Evolutionary conservation across 2,797 vertebrate species (phyloP), one percentile per base, ranked within the genome.

Genomic region (Alauda arvensis): DNA sequence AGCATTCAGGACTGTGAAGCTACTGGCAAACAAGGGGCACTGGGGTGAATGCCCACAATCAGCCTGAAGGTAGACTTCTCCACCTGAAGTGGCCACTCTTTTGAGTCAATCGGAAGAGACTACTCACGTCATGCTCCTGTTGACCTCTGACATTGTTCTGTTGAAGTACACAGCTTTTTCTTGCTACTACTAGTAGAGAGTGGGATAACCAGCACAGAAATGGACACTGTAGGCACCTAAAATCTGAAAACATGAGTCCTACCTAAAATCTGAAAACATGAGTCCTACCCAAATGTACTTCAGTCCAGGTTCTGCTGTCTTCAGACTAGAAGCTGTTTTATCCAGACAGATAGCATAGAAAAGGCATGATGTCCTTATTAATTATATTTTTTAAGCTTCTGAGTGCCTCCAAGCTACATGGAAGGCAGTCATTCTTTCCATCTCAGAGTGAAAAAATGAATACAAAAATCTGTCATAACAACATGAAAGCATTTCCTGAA

Each of bases 401-500:
- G 51, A 93, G 55, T 89, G 71, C 83, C 92, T 90, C 68, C 57
- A 75, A 92, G 90, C 77, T 92, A 93, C 56, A 66, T 29, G 71
- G 91, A 92, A 92, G 79, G 55, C 83, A 90, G 70, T 88, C 6
- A 5, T 88, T 92, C 88, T 83, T 90, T 92, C 91, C 75, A 70
- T 85, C 75, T 85, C 48, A 42, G 61, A 74, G 40, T 81, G 83
- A 92, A 93, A 72, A 94, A 84, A 93, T 87, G 16, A 83, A 90
- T 84, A 34, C 55, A 91, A 89, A 83, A 83, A 76, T 79, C 77
- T 77, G 75, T 91, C 85, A 79, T 84, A 92, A 87, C 45, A 90
- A 92, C 80, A 91, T 89, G 67, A 92, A 95, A 87, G 85, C 59
- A 49, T 93, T 93, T 94, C 83, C 93, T 89, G 87, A 94, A 90